Conservation (phyloP, 2,888 invertebrate genomes). For the Dyspetes luteomarginatus region DNA sequence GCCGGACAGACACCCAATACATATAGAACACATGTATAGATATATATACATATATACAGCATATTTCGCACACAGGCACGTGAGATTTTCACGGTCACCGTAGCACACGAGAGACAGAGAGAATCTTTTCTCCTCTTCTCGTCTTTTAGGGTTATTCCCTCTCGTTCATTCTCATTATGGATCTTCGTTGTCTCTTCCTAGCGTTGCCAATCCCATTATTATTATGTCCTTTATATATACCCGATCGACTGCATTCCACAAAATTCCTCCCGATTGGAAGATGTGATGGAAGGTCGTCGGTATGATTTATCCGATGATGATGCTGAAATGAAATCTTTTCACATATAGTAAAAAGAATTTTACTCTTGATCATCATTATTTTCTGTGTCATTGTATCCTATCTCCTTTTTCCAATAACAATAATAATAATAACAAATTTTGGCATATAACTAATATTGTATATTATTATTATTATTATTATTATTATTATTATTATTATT, state of each 20-base stretch:
- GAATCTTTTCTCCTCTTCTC: not conserved
- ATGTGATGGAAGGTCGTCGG: slow-evolving; percentile 23
- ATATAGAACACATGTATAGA: slow-evolving; percentile 24
- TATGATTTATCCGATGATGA: slow-evolving; percentile 15
- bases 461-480: no score
- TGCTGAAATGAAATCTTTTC: slow-evolving; percentile 21
- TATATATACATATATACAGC: slow-evolving; percentile 14
- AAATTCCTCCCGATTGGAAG: slow-evolving; percentile 50
- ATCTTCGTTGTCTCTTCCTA: not conserved
- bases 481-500: no score
- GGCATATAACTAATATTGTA: no score
- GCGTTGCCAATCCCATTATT: not conserved
- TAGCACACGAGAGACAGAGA: slow-evolving; percentile 5
- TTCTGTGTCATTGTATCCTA: no score
- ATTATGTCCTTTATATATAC: not conserved
- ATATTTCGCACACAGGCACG: not conserved
- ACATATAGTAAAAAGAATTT: no score
- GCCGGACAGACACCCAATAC: no score
- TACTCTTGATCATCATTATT: no score
- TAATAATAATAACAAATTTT: no score
- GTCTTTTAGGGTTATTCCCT: slow-evolving; percentile 28
- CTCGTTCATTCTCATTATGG: slow-evolving; percentile 1
- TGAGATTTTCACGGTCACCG: slow-evolving; percentile 53
- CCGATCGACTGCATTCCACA: slow-evolving; percentile 49
- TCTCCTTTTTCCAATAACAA: no score